Evolutionary conservation across 2,888 invertebrate genomes (phyloP), one percentile per base, ranked within the genome.

Genomic region (Heterodera filipjevi): DNA sequence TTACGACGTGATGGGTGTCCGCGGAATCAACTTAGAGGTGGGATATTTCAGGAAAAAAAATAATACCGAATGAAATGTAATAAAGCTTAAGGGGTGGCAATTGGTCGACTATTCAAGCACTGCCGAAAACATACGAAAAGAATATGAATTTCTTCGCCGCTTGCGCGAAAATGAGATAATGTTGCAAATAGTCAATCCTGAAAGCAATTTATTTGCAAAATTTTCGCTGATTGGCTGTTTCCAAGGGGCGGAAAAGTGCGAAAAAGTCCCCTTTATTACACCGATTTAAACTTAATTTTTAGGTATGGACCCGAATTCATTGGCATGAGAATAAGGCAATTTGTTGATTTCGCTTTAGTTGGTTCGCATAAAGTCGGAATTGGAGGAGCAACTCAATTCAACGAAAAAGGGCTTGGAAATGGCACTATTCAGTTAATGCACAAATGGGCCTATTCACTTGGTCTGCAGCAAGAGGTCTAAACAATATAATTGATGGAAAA

Each of bases 91-190:
- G 87, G 96, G 96, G 77, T 96, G 96, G 95, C 95, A 97, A 91
- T 85, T 91, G 49, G 94, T 97, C 46, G 94, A 95, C 87, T 92
- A 95, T 59, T 94, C 94, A 1, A 83, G 94, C 89, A 96, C 96
- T 3, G 95, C 97, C 2, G 93, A 94, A 84, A 97, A 99, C 92
- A 97, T 99, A 79, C 92, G 96, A 79, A 96, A 96, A 81, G 98
- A 98, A 91, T 98, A 95, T 92, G 96, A 98, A 90, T 93, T 95
- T 82, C 88, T 92, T 76, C 91, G 91, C 77, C 83, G 93, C 83
- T 94, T 95, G 87, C 92, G 94, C 81, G 96, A 96, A 84, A 95
- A 96, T 88, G 92, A 95, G 80, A 92, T 93, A 81, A 92, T 98
- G 77, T 93, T 95, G 87, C 94, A 95, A 89, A 92, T 94, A 82